Conservation (phyloP, 1,140 invertebrate species). For the Drosophila repleta region DNA sequence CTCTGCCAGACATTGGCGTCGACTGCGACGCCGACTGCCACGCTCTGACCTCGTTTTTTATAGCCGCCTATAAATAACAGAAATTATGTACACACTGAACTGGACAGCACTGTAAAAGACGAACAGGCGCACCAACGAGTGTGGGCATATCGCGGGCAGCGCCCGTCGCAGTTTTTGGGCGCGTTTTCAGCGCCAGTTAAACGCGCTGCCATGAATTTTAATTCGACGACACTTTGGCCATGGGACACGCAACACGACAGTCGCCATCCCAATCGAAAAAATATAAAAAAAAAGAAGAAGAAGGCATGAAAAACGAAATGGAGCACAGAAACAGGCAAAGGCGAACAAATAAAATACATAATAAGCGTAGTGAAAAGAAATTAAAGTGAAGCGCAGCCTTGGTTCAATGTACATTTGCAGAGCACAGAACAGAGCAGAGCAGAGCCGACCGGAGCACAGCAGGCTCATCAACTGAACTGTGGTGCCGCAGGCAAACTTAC, state of each 20-base stretch:
- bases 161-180: conserved; percentile 51
- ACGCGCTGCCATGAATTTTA: conserved; percentile 80
- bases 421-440: conserved; percentile 23
- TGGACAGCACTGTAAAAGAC: conserved; percentile 41
- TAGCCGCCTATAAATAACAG: conserved; percentile 73
- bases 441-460: too few species aligned
- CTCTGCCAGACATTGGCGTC: conserved; percentile 60
- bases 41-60: conserved; percentile 76
- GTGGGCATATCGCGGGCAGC: not conserved
- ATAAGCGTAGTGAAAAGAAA: conserved; percentile 43
- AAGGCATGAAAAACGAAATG: conserved; percentile 12
- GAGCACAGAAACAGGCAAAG: conserved; percentile 11
- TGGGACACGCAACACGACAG: conserved; percentile 71
- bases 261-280: conserved; percentile 48
- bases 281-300: conserved; percentile 17
- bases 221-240: conserved; percentile 77
- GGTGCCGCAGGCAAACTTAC: not conserved
- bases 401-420: conserved; percentile 18
- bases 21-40: conserved; percentile 36
- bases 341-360: conserved; percentile 14
- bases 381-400: conserved; percentile 53
- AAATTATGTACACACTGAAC: conserved; percentile 74
- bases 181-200: conserved; percentile 66
- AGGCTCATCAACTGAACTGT: conserved; percentile 20
- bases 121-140: not conserved